Percentiles rank a stretch among this genome's conserved stretches.
Evolutionary conservation across 2,113 vertebrate genomes (phyloP).

Genomic region (Macquaria australasica): DNA sequence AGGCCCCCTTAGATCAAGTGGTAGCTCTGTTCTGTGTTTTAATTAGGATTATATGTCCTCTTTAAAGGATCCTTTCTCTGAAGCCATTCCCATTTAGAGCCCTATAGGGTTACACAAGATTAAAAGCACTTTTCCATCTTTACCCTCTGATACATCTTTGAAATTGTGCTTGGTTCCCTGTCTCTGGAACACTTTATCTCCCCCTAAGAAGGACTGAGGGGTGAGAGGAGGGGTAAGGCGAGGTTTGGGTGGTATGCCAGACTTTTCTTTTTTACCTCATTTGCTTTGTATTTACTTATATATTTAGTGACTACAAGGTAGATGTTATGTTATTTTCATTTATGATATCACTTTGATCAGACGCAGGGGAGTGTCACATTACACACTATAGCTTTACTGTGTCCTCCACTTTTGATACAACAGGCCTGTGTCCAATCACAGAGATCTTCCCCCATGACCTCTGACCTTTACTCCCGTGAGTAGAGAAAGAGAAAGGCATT

Average conservation of each 20-base stretch:
- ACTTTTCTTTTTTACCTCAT: constrained; percentile 42
- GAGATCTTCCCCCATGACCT: constrained; percentile 79
- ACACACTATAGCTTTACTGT: constrained; percentile 61
- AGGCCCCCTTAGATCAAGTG: constrained; percentile 69
- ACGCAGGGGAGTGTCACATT: constrained; percentile 48
- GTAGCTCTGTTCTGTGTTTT: constrained; percentile 79
- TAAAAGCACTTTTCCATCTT: constrained; percentile 84
- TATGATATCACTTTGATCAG: constrained; percentile 79
- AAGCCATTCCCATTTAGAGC: constrained; percentile 76
- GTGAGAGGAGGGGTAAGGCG: constrained; percentile 58
- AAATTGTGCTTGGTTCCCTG: constrained; percentile 74
- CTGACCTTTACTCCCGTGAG: constrained; percentile 76
- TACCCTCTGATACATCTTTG: constrained; percentile 80
- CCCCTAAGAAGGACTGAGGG: constrained; percentile 54
- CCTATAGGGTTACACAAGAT: constrained; percentile 83
- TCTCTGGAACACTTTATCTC: constrained; percentile 83
- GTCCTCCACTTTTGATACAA: constrained; percentile 72
- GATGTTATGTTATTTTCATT: constrained; percentile 56
- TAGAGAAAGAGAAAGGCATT: constrained; percentile 75
- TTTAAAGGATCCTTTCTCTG: constrained; percentile 77
- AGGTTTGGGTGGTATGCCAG: constrained; percentile 56
- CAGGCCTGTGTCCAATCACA: constrained; percentile 82
- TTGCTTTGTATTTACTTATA: constrained; percentile 61
- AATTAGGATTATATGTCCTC: constrained; percentile 83
- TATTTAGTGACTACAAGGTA: constrained; percentile 57